Percentiles rank a stretch among this genome's conserved stretches.
Evolutionary conservation across 2,113 vertebrate genomes (phyloP).

Genomic region (Cyphomyrus discorhynchus): DNA sequence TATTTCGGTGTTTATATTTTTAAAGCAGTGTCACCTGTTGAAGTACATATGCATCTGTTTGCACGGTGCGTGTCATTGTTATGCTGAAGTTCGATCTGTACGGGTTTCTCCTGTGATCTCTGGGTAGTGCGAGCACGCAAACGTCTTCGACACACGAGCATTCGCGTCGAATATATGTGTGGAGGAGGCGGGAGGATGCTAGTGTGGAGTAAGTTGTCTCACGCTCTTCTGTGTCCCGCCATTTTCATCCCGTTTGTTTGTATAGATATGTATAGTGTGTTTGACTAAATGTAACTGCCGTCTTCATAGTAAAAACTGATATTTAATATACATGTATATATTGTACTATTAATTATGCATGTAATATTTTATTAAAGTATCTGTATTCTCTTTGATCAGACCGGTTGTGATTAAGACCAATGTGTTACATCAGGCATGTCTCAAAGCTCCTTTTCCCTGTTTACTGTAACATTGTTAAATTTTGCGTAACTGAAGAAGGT

Average conservation of each 20-base stretch:
- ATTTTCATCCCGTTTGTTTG: background rate
- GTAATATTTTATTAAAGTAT: conserved; percentile 67
- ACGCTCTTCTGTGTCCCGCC: background rate
- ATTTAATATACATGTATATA: conserved; percentile 58
- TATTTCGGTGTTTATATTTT: background rate
- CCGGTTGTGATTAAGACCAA: conserved; percentile 44
- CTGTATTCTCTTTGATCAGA: conserved; percentile 63
- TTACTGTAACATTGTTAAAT: conserved; percentile 25
- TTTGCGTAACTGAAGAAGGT: background rate
- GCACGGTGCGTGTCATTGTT: background rate
- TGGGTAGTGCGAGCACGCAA: background rate
- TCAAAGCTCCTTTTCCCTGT: conserved; percentile 16
- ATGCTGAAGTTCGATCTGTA: background rate
- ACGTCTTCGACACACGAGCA: background rate
- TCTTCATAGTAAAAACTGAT: conserved; percentile 43
- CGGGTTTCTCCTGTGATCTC: background rate
- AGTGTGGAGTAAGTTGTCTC: background rate
- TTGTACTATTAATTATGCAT: conserved; percentile 63
- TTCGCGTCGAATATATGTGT: background rate
- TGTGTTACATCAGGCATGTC: conserved; percentile 20
- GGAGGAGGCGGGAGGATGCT: background rate
- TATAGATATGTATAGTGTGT: background rate
- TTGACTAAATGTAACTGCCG: conserved; percentile 37
- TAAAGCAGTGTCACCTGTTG: background rate
- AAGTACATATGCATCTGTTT: background rate